A percentile compares a stretch with the other conserved stretches of the same genome.
phyloP scores from a whole-genome alignment of 2,113 vertebrate species.

The Carassius carassius region DNA sequence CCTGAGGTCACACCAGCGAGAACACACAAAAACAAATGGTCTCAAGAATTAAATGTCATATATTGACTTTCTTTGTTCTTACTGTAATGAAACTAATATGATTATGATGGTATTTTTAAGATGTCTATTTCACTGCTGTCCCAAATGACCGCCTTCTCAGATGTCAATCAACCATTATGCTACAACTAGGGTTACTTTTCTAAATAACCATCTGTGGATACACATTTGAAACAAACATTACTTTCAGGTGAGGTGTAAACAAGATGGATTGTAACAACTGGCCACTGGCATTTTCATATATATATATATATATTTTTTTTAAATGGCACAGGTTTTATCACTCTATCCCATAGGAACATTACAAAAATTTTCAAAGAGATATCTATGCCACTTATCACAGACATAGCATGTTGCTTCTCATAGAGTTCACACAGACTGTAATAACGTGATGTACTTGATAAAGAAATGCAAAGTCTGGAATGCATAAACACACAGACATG shows the following conservation, averaged over 20 bases:
- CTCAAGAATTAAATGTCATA: background rate
- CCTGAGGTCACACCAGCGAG: slow-evolving; percentile 69
- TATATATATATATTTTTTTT: background rate
- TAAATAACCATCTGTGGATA: background rate
- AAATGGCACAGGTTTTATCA: background rate
- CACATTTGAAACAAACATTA: background rate
- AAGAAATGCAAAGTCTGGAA: background rate
- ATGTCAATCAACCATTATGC: background rate
- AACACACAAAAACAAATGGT: background rate
- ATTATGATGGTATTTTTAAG: background rate
- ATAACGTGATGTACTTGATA: background rate
- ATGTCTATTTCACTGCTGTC: background rate
- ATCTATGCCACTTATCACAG: background rate
- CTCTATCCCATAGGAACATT: background rate
- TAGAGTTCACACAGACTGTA: background rate
- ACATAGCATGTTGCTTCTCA: background rate
- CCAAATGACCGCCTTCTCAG: background rate
- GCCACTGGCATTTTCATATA: too few species aligned
- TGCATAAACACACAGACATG: slow-evolving; percentile 59
- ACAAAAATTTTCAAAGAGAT: background rate
- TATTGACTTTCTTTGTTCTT: background rate
- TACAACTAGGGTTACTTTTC: background rate
- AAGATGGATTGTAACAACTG: background rate
- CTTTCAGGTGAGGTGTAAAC: background rate
- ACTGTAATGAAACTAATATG: background rate